Evolutionary conservation across 2,797 vertebrate species (phyloP).

Genomic region (Anguilla megastoma): DNA sequence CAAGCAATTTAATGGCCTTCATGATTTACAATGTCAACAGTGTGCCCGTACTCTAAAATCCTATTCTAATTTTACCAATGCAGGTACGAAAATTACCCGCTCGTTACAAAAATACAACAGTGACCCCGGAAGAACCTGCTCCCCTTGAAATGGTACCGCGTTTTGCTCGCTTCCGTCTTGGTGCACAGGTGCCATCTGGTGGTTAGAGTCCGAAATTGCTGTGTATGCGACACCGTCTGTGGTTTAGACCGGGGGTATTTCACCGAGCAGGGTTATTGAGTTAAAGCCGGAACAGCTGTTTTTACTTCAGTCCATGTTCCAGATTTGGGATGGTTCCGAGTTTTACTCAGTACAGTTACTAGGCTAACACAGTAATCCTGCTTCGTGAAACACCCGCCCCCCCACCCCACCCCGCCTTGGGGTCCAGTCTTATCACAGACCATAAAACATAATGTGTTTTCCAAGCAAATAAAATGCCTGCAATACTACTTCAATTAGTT

Average conservation of each 20-base stretch:
- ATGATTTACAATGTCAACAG: conserved; percentile 47
- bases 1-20: conserved; percentile 57
- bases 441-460: not conserved
- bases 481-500: too few relatives aligned
- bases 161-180: conserved; percentile 27
- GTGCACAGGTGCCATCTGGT: conserved; percentile 14
- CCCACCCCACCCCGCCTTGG: too few relatives aligned
- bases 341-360: too few relatives aligned
- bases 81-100: conserved; percentile 17
- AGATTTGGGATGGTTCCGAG: too few relatives aligned
- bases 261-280: too few relatives aligned
- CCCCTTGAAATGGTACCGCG: not conserved
- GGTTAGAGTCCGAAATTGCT: not conserved
- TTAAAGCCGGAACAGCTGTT: too few relatives aligned
- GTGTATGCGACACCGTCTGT: not conserved
- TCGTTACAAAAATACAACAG: conserved; percentile 2
- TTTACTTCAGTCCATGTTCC: too few relatives aligned
- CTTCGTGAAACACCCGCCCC: too few relatives aligned
- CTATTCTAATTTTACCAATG: not conserved
- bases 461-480: not conserved
- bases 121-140: conserved; percentile 32
- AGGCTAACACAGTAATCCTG: too few relatives aligned
- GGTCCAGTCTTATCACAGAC: not conserved
- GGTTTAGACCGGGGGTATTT: not conserved
- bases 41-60: not conserved